phyloP scores from a whole-genome alignment of 2,113 vertebrate species.

The Ornithorhynchus anatinus region DNA sequence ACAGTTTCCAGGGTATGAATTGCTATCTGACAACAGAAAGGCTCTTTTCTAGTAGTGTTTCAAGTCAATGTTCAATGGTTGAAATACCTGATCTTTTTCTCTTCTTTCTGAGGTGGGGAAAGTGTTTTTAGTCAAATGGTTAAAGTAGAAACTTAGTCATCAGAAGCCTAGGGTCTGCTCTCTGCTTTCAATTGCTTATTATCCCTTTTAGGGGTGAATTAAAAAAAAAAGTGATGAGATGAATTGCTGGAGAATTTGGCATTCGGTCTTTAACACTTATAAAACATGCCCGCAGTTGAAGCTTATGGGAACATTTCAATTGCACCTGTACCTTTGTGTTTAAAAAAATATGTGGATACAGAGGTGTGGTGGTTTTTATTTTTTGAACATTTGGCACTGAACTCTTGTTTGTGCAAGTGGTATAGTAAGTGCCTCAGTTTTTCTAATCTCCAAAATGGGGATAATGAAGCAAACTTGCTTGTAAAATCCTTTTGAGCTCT shows the following conservation, averaged over 20 bases:
- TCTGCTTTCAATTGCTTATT: neutral
- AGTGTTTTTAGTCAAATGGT: too few relatives aligned
- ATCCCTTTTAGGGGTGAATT: neutral
- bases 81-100: too few relatives aligned
- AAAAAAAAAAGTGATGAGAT: neutral
- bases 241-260: neutral
- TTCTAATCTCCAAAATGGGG: slow-evolving; percentile 57
- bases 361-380: too few relatives aligned
- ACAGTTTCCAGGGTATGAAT: too few relatives aligned
- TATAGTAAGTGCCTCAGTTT: slow-evolving; percentile 41
- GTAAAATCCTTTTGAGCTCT: slow-evolving; percentile 52
- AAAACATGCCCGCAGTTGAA: neutral
- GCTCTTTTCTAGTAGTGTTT: too few relatives aligned
- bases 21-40: too few relatives aligned
- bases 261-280: neutral
- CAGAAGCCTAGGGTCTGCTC: neutral
- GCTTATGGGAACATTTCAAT: neutral
- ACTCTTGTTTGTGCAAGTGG: slow-evolving; percentile 51
- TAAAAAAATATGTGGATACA: slow-evolving; percentile 11
- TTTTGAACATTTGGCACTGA: slow-evolving; percentile 41
- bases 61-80: too few relatives aligned
- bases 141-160: neutral
- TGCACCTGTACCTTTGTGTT: slow-evolving; percentile 4
- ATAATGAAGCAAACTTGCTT: slow-evolving; percentile 52
- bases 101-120: too few relatives aligned